Evolutionary conservation across 2,888 invertebrate genomes (phyloP).

Genomic region (Poecilobothrus nobilitatus): DNA sequence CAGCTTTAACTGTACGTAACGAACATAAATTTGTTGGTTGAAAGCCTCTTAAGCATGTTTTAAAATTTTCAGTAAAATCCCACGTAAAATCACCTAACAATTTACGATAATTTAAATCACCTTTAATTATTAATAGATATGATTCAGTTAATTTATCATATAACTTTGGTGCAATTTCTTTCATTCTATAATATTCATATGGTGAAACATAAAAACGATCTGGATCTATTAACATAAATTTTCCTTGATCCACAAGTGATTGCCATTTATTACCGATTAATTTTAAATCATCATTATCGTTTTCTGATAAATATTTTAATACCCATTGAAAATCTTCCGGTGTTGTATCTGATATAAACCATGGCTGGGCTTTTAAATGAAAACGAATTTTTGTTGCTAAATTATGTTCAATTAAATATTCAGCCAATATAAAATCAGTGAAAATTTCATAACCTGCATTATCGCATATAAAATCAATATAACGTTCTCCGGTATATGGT

Average conservation of each 20-base stretch:
- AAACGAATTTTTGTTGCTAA: conserved; percentile 63
- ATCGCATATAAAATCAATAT: conserved; percentile 73
- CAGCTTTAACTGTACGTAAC: conserved; percentile 83
- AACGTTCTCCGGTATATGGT: conserved; percentile 24
- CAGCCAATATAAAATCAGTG: conserved; percentile 79
- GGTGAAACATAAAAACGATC: conserved; percentile 85
- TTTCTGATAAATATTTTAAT: conserved; percentile 45
- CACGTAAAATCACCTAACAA: conserved; percentile 80
- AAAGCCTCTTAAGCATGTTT: conserved; percentile 50
- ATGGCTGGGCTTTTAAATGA: conserved; percentile 81
- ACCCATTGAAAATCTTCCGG: conserved; percentile 64
- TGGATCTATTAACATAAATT: conserved; percentile 44
- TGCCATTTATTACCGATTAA: conserved; percentile 54
- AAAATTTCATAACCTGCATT: conserved; percentile 92
- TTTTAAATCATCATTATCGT: conserved; percentile 31
- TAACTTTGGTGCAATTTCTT: conserved; percentile 53
- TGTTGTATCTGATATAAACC: conserved; percentile 92
- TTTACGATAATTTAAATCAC: conserved; percentile 94
- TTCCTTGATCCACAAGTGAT: conserved; percentile 47
- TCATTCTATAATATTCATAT: conserved; percentile 69
- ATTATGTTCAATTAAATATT: conserved; percentile 58
- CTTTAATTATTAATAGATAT: conserved; percentile 72
- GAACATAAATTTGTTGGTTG: conserved; percentile 72
- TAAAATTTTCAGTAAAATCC: conserved; percentile 59
- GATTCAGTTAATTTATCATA: conserved; percentile 63